Evolutionary conservation across 2,797 vertebrate species (phyloP).

Genomic region (Rhodeus uyekii): DNA sequence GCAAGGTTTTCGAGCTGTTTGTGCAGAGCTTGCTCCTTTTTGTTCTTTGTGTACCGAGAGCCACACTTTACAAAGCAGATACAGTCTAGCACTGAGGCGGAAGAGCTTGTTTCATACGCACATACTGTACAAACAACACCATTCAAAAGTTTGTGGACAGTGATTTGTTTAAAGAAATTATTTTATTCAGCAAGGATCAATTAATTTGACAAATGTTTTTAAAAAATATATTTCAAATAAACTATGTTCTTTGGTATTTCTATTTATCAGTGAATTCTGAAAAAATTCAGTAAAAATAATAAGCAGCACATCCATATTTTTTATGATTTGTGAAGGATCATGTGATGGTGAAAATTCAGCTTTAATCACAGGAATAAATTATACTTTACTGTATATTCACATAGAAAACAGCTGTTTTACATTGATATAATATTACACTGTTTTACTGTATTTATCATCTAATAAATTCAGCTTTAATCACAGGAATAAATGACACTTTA

Average conservation of each 20-base stretch:
- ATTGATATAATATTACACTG: too few species aligned
- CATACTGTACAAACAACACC: background rate
- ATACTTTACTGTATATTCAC: too few species aligned
- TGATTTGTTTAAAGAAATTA: background rate
- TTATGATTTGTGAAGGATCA: too few species aligned
- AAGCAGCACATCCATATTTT: too few species aligned
- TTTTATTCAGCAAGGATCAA: background rate
- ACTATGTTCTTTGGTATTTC: too few species aligned
- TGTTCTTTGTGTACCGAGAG: background rate
- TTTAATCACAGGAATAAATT: too few species aligned
- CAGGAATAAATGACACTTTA: too few species aligned
- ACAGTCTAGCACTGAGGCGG: background rate
- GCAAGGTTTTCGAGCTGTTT: constrained; percentile 5
- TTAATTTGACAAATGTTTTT: background rate
- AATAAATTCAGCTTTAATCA: too few species aligned
- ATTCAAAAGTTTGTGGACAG: background rate
- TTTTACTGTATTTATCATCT: too few species aligned
- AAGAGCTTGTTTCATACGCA: background rate
- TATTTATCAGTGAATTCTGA: background rate
- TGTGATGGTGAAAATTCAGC: too few species aligned
- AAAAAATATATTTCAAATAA: too few species aligned
- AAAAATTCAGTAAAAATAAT: background rate
- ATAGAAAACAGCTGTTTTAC: too few species aligned
- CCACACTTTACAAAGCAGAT: background rate
- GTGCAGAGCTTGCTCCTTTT: constrained; percentile 24